Base-by-base conservation (phyloP, 2,113 vertebrate species). In the Erpornis zantholeuca region DNA sequence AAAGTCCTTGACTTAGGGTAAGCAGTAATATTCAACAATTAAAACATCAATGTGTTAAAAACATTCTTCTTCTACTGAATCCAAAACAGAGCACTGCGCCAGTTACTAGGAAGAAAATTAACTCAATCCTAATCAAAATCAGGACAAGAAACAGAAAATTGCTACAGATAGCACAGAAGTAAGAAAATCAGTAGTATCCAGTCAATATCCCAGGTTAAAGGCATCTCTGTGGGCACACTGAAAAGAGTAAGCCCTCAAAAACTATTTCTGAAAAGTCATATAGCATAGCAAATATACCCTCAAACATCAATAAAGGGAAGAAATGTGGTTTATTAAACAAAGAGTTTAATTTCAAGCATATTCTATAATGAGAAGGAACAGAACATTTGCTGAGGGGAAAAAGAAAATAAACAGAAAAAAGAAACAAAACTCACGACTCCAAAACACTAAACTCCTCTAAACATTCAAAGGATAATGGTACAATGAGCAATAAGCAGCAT, bases 381-480 rank as follows among this genome's bases (percentile, higher is more conserved):
- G 65, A 97, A 75, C 31, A 68, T 83, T 73, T 81, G 70, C 88
- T 88, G 35, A 84, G 40, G 68, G 69, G 71, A 65, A 52, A 84
- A 89, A 73, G 12, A 92, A 94, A 93, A 94, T 82, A 84, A 87
- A 87, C 1, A 2, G 35, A 12, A 38, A 42, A 78, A 72, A 84
- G 13, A 11, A 4, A 5, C 4, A 66, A 49, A 61, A 54, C 18
- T 23, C 42, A 66, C 29, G 70, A 63, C 21, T 47, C 44, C 28
- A 56, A 81, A 92, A 70, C 60, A 75, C 45, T 45, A 92, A 68
- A 76, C 47, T 49, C 21, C 24, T 89, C 57, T 61, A 63, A 91
- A 64, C 57, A 94, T 83, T 75, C 49, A 76, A 83, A 86, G 66
- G 87, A 92, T 90, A 96, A 92, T 93, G 82, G 77, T 87, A 92